Percentiles rank a stretch among this genome's conserved stretches.
These are phyloP conservation scores for Fragum fragum DNA, from an alignment of 2,888 invertebrate species.

Conservation along the genomic window DNA sequence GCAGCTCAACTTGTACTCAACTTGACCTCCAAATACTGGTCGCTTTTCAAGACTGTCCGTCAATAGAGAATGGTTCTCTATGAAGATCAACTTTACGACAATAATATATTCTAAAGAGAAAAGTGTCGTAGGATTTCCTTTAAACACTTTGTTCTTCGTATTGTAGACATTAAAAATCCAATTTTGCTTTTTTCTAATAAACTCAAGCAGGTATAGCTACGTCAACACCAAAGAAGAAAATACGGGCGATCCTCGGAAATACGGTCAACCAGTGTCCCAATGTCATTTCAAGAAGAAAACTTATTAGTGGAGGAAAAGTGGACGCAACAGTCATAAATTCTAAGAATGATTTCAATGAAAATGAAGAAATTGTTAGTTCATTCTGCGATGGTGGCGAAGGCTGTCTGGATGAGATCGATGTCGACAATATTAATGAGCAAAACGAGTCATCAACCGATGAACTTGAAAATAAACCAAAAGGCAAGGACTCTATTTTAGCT, in stretches of 20 bases:
- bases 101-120: too few species aligned
- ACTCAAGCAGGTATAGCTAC: not conserved
- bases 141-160: too few species aligned
- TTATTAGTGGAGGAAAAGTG: not conserved
- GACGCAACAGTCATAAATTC: not conserved
- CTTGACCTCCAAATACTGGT: too few species aligned
- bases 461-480: not conserved
- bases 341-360: not conserved
- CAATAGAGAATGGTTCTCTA: too few species aligned
- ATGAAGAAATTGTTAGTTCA: not conserved
- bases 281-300: not conserved
- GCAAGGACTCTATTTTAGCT: not conserved
- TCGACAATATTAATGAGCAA: not conserved
- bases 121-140: too few species aligned
- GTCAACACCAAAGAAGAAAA: conserved; percentile 18
- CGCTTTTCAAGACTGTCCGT: too few species aligned
- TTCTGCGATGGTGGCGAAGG: conserved; percentile 15
- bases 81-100: too few species aligned
- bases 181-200: too few species aligned
- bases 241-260: not conserved
- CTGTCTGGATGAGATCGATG: not conserved
- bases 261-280: not conserved
- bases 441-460: not conserved
- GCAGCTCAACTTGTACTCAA: too few species aligned
- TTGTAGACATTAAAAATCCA: too few species aligned